Evolutionary conservation across 2,888 invertebrate species (phyloP).

Genomic region (Empis stercorea): DNA sequence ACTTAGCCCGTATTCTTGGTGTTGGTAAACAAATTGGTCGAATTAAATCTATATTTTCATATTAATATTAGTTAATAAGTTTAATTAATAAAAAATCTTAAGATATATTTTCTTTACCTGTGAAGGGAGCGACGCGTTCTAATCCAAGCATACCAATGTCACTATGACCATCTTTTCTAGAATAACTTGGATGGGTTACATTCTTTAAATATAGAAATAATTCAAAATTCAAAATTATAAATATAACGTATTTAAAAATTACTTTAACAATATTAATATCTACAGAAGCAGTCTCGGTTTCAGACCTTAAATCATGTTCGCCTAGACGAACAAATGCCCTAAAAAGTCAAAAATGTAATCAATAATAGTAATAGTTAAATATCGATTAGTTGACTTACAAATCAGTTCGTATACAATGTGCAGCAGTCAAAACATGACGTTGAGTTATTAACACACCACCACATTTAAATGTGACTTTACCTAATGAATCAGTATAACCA

Average conservation of each 20-base stretch:
- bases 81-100: neutral
- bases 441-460: conserved; percentile 39
- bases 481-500: conserved; percentile 46
- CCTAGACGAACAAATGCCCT: conserved; percentile 61
- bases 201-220: conserved; percentile 15
- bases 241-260: conserved; percentile 20
- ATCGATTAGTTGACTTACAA: conserved; percentile 16
- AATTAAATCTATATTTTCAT: conserved; percentile 51
- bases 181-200: conserved; percentile 23
- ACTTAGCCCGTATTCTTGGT: conserved; percentile 39
- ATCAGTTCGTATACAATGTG: conserved; percentile 27
- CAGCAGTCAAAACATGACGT: conserved; percentile 55
- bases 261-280: conserved; percentile 45
- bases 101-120: conserved; percentile 35
- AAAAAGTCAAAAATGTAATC: no score
- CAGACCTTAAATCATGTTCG: conserved; percentile 56
- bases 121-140: conserved; percentile 41
- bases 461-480: conserved; percentile 28
- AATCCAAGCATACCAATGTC: conserved; percentile 69
- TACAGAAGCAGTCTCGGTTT: conserved; percentile 42
- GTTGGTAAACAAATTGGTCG: conserved; percentile 65
- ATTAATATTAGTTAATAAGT: neutral
- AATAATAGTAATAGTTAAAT: conserved; percentile 1
- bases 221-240: neutral
- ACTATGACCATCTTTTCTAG: conserved; percentile 41